A percentile compares a stretch with the other conserved stretches of the same genome.
Conservation (phyloP, 2,113 vertebrate genomes). For the Antennarius striatus region DNA sequence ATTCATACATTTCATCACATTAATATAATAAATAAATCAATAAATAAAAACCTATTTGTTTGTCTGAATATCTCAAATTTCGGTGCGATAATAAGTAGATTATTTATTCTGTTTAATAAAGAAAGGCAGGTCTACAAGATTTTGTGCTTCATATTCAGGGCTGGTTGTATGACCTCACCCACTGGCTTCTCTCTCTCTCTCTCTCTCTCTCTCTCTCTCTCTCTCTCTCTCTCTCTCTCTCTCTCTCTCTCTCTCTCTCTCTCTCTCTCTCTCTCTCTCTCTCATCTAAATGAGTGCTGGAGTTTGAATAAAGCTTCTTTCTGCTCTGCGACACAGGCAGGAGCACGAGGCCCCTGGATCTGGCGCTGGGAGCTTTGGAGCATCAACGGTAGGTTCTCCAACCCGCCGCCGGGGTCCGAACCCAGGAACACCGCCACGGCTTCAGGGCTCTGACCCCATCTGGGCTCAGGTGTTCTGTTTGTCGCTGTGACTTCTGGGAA, state of each 20-base stretch:
- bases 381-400: constrained; percentile 66
- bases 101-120: too few relatives aligned
- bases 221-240: constrained; percentile 8
- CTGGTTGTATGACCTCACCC: constrained; percentile 64
- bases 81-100: too few relatives aligned
- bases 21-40: too few relatives aligned
- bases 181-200: constrained; percentile 32
- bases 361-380: constrained; percentile 55
- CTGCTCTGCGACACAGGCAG: constrained; percentile 72
- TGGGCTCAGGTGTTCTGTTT: constrained; percentile 18
- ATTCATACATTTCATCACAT: too few relatives aligned
- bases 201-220: constrained; percentile 16
- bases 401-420: constrained; percentile 15
- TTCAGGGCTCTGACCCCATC: constrained; percentile 29
- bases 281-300: constrained; percentile 71
- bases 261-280: constrained; percentile 42
- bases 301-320: constrained; percentile 81
- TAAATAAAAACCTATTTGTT: too few relatives aligned
- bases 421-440: constrained; percentile 34
- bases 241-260: constrained; percentile 2
- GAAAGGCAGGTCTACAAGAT: background rate
- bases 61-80: too few relatives aligned
- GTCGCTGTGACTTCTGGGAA: background rate
- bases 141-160: constrained; percentile 22
- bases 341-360: constrained; percentile 69